Conservation (phyloP, 1,140 invertebrate species). For the Papilio polytes region DNA sequence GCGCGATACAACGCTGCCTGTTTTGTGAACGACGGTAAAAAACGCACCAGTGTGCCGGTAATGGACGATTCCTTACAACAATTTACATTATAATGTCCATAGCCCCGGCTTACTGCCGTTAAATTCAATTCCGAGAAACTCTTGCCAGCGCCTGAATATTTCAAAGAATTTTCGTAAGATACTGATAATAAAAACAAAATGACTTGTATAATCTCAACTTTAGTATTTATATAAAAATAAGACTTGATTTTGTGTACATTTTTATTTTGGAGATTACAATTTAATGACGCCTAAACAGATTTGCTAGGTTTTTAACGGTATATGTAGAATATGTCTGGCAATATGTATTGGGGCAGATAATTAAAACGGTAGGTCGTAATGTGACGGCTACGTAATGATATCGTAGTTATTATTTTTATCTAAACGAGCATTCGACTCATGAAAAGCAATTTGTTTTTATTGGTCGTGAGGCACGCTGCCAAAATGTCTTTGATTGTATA, state of each 20-base stretch:
- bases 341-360: slow-evolving; percentile 1
- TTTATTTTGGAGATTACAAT: neutral
- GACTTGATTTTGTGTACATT: neutral
- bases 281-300: neutral
- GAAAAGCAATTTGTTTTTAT: slow-evolving; percentile 50
- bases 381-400: slow-evolving; percentile 18
- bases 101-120: slow-evolving; percentile 1
- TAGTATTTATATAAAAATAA: neutral
- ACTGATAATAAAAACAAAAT: slow-evolving; percentile 9
- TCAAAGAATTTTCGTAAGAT: slow-evolving; percentile 30
- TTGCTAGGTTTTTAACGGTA: neutral
- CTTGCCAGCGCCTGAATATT: slow-evolving; percentile 36
- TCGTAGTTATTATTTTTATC: slow-evolving; percentile 44
- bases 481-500: slow-evolving; percentile 43
- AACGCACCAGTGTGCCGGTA: slow-evolving; percentile 38
- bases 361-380: neutral
- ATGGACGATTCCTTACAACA: slow-evolving; percentile 41
- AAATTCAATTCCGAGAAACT: slow-evolving; percentile 37
- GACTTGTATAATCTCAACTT: neutral
- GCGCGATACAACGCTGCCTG: slow-evolving; percentile 40
- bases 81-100: slow-evolving; percentile 40
- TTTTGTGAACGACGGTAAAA: slow-evolving; percentile 44
- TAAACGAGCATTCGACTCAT: slow-evolving; percentile 46
- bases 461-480: slow-evolving; percentile 44
- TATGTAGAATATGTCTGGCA: neutral